phyloP scores from a whole-genome alignment of 37 sponge, comb jelly and placozoan species.

The Haliclona indistincta region DNA sequence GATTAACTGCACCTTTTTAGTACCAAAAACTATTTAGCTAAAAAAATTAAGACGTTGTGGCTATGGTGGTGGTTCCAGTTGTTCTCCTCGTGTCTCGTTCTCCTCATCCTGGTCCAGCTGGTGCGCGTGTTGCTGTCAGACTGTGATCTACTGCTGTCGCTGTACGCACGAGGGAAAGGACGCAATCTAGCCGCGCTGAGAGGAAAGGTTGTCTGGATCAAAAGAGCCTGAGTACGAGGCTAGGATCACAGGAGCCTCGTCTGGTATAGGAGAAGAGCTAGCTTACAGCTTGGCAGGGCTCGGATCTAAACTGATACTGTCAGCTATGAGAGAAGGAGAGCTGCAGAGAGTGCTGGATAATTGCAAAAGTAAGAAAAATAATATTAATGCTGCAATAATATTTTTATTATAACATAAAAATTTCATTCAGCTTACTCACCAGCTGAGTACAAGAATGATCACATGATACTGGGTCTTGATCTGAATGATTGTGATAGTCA shows the following conservation, averaged over 20 bases:
- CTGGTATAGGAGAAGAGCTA: slow-evolving; percentile 84
- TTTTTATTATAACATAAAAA: no score
- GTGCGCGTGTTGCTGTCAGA: no score
- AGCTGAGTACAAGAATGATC: slow-evolving; percentile 25
- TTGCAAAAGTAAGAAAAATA: slow-evolving; percentile 77
- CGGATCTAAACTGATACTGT: slow-evolving; percentile 81
- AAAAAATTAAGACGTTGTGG: no score
- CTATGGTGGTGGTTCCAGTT: no score
- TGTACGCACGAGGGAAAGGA: no score
- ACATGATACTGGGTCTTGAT: slow-evolving; percentile 67
- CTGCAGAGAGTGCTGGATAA: slow-evolving; percentile 70
- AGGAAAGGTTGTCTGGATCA: slow-evolving; percentile 94
- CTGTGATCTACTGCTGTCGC: no score
- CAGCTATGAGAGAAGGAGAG: slow-evolving; percentile 82
- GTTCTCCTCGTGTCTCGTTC: no score
- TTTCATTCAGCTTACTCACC: slow-evolving; percentile 61
- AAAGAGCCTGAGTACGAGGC: no score
- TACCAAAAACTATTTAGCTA: no score
- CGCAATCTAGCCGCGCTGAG: slow-evolving; percentile 6
- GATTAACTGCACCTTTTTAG: no score
- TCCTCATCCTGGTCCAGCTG: no score
- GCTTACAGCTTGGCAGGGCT: slow-evolving; percentile 70
- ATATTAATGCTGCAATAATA: no score
- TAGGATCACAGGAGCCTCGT: slow-evolving; percentile 96
- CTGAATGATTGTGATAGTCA: slow-evolving; percentile 57